Evolutionary conservation across 2,797 vertebrate species (phyloP).

Genomic region (Melanotaenia boesemani): DNA sequence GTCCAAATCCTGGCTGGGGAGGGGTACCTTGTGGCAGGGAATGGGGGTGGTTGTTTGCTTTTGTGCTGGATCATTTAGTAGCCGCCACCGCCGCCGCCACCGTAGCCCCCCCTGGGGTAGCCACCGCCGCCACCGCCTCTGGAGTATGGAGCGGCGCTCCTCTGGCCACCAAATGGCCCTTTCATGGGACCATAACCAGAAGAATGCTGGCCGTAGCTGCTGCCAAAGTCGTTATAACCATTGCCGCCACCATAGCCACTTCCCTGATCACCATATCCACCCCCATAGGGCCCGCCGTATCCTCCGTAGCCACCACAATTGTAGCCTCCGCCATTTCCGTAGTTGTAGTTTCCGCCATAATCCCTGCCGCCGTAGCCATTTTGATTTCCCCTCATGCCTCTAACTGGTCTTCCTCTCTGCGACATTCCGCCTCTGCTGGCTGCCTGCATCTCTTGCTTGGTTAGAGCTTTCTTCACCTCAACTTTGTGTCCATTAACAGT

Average conservation of each 20-base stretch:
- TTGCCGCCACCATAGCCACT: slow-evolving; percentile 90
- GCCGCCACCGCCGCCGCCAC: slow-evolving; percentile 82
- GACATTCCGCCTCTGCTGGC: slow-evolving; percentile 78
- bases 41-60: slow-evolving; percentile 24
- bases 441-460: slow-evolving; percentile 95
- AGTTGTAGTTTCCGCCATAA: slow-evolving; percentile 85
- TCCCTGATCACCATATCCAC: slow-evolving; percentile 86
- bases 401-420: slow-evolving; percentile 81
- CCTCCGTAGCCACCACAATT: slow-evolving; percentile 82
- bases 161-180: slow-evolving; percentile 80
- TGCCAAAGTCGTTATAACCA: slow-evolving; percentile 94
- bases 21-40: slow-evolving; percentile 47
- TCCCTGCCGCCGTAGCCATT: slow-evolving; percentile 87
- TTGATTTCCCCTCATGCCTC: slow-evolving; percentile 87
- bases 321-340: slow-evolving; percentile 88
- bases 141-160: slow-evolving; percentile 92
- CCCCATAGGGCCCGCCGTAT: slow-evolving; percentile 68
- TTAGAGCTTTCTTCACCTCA: slow-evolving; percentile 97
- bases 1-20: slow-evolving; percentile 64
- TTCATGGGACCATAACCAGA: slow-evolving; percentile 97
- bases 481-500: slow-evolving; percentile 95
- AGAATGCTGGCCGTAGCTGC: slow-evolving; percentile 92
- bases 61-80: slow-evolving; percentile 70
- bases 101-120: slow-evolving; percentile 90
- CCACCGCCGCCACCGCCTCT: slow-evolving; percentile 83